Conservation (phyloP, 92 coral and sea anemone genomes). For the Desmophyllum pertusum region DNA sequence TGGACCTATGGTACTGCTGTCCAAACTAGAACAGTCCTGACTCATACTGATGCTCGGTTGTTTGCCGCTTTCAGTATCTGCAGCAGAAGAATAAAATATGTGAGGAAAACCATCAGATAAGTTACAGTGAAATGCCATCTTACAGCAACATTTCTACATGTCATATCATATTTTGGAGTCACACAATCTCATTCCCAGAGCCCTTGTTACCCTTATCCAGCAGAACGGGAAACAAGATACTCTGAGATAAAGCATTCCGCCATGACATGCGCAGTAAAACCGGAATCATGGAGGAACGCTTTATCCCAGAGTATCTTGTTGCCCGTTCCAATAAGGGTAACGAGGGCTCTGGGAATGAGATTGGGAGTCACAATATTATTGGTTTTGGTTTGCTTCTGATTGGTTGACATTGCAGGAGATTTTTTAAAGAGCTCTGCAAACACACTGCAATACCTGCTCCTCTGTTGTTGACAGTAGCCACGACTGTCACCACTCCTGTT, state of each 20-base stretch:
- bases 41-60: slow-evolving; percentile 97
- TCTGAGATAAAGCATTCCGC: too few relatives aligned
- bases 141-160: neutral
- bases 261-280: too few relatives aligned
- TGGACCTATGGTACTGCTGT: slow-evolving; percentile 86
- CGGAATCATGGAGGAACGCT: too few relatives aligned
- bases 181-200: too few relatives aligned
- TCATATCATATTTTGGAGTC: too few relatives aligned
- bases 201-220: too few relatives aligned
- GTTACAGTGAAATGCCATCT: neutral
- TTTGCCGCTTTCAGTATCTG: slow-evolving; percentile 91
- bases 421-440: neutral
- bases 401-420: neutral
- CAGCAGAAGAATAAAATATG: neutral
- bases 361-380: too few relatives aligned
- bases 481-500: slow-evolving; percentile 90
- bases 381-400: neutral
- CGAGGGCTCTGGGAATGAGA: too few relatives aligned
- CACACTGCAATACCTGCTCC: slow-evolving; percentile 60
- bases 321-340: too few relatives aligned
- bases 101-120: neutral
- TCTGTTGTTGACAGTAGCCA: slow-evolving; percentile 90
- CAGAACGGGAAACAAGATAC: too few relatives aligned
- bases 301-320: too few relatives aligned
- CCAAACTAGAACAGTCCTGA: slow-evolving; percentile 96